Conservation (phyloP, 92 coral and sea anemone genomes). For the Meandrina meandrites region DNA sequence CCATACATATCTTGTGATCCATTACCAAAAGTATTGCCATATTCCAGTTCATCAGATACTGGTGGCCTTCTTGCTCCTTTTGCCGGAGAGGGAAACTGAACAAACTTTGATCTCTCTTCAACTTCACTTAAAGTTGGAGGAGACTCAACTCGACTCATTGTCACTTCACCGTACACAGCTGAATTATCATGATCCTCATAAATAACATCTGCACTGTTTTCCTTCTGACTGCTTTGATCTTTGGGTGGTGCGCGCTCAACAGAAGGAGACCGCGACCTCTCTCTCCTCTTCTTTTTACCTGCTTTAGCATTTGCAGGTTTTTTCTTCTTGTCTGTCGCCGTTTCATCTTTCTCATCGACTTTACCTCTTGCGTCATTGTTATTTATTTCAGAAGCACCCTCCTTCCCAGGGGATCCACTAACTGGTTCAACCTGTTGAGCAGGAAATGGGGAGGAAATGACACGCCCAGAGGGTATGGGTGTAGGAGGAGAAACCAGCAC, state of each 20-base stretch:
- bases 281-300: conserved; percentile 58
- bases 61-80: conserved; percentile 50
- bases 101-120: conserved; percentile 80
- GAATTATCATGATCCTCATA: conserved; percentile 13
- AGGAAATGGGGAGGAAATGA: conserved; percentile 77
- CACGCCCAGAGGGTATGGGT: conserved; percentile 83
- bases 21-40: conserved; percentile 52
- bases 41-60: conserved; percentile 49
- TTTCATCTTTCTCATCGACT: conserved; percentile 7
- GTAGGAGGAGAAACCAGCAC: conserved; percentile 68
- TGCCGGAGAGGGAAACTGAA: conserved; percentile 84
- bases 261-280: conserved; percentile 69
- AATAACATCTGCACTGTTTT: background rate
- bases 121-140: conserved; percentile 62
- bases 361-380: conserved; percentile 2
- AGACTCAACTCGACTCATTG: conserved; percentile 28
- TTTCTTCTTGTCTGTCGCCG: conserved; percentile 28
- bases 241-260: conserved; percentile 41
- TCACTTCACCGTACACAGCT: conserved; percentile 27
- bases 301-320: conserved; percentile 14
- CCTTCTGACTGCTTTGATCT: conserved; percentile 32
- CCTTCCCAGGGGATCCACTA: background rate
- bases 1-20: conserved; percentile 67
- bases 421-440: conserved; percentile 33
- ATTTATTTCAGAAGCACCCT: background rate